phyloP scores from a whole-genome alignment of 2,113 vertebrate genomes.

The Vulpes lagopus region DNA sequence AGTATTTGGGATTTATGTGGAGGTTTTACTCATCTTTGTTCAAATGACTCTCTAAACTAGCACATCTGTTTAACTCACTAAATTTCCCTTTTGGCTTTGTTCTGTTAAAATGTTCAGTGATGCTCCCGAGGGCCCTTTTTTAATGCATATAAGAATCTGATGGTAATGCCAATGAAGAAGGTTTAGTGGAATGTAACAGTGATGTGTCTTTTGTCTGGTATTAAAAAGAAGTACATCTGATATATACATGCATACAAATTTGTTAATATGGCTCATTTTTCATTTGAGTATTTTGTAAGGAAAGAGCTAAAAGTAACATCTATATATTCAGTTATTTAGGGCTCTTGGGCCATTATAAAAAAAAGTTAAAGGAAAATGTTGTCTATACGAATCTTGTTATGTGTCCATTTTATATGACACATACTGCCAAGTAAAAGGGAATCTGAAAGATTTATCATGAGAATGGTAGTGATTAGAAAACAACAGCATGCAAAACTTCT shows the following conservation, averaged over 20 bases:
- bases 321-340: constrained; percentile 49
- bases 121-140: neutral
- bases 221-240: constrained; percentile 35
- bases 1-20: constrained; percentile 30
- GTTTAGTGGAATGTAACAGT: neutral
- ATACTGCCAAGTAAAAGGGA: constrained; percentile 26
- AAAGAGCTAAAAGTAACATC: constrained; percentile 46
- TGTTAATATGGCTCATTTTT: constrained; percentile 43
- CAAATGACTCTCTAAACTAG: constrained; percentile 56
- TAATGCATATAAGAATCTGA: neutral
- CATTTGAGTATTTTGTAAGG: constrained; percentile 48
- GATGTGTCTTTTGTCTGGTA: neutral
- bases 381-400: constrained; percentile 9
- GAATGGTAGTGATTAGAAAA: neutral
- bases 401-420: constrained; percentile 26
- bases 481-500: neutral
- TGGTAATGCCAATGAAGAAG: neutral
- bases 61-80: constrained; percentile 46
- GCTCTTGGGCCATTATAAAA: neutral
- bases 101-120: constrained; percentile 41
- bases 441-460: constrained; percentile 17
- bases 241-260: constrained; percentile 46
- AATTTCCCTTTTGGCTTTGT: constrained; percentile 50
- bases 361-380: constrained; percentile 54
- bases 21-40: constrained; percentile 8